Base-by-base conservation (phyloP, 1,140 invertebrate species). In the Bombus soroeensis region DNA sequence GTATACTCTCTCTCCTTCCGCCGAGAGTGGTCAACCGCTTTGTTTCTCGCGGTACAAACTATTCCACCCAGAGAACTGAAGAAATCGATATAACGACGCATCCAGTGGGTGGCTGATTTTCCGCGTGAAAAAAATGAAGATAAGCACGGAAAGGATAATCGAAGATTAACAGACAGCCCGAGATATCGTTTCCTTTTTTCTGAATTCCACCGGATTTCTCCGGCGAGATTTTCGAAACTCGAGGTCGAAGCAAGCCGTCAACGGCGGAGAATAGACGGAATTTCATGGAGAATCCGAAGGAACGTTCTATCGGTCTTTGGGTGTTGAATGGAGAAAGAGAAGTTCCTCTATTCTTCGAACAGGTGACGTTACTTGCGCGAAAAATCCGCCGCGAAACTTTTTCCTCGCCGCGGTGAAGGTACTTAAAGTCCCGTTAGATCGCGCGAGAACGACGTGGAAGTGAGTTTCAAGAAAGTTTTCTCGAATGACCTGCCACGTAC, bases 381-480 rank as follows among this genome's bases (percentile, higher is more conserved):
- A 89, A 90, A 89, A 90, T 91, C 74, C 87, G 84, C 89, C 72
- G 85, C 85, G 77, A 84, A 91, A 89, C 81, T 87, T 90, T 90
- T 87, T 84, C 89, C 83, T 47, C 76, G 10, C 75, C 85, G 43
- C 81, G 70, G 68, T 76, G 64, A 15, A 66, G 83, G 87, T 90
- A 90, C 91, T 92, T 91, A 92, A 92, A 92, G 88, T 91, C 82
- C 88, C 90, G 90, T 91, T 92, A 91, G 91, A 85, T 87, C 83
- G 83, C 79, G 85, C 57, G 85, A 86, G 87, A 92, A 90, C 76
- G 89, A 62, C 72, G 73, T 87, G 41, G 78, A 70, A 70, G 34
- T 10, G 37, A 78, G 75, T 41, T 78, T 47, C 32, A 71, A 18
- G 76, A 90, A 91, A 91, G 75, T 91, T 90, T 91, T n/a, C 83